phyloP scores from a whole-genome alignment of 23 tunicate species.

The Oikopleura albicans region DNA sequence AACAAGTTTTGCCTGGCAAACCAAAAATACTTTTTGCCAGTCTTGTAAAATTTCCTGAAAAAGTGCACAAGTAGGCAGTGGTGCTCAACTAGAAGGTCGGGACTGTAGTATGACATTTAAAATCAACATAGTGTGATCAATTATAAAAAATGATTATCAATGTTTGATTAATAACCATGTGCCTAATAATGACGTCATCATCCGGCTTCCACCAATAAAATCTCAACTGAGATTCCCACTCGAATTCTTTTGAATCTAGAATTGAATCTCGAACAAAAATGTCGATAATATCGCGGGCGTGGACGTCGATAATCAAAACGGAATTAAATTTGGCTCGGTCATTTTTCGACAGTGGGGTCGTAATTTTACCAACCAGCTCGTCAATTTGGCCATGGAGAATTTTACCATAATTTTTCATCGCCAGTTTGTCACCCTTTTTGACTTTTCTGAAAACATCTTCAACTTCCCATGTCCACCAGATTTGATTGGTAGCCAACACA shows the following conservation, averaged over 20 bases:
- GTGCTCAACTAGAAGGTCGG: no score
- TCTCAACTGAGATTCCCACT: constrained; percentile 95
- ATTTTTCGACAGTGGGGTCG: constrained; percentile 41
- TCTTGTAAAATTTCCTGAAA: no score
- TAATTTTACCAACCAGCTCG: constrained; percentile 51
- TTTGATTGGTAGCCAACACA: constrained; percentile 84
- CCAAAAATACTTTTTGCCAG: no score
- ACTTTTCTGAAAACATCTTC: constrained; percentile 83
- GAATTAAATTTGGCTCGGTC: constrained; percentile 67
- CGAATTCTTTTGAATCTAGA: constrained; percentile 80
- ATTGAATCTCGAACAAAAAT: constrained; percentile 76
- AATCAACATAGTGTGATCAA: no score
- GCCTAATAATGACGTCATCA: constrained; percentile 63
- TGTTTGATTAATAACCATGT: no score
- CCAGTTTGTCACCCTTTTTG: constrained; percentile 57
- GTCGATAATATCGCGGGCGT: constrained; percentile 90
- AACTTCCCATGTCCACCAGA: constrained; percentile 99
- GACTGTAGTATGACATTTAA: no score
- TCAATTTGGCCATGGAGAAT: constrained; percentile 75
- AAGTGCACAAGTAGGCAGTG: no score
- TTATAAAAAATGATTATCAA: no score
- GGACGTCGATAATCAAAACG: constrained; percentile 83
- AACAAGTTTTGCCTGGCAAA: no score
- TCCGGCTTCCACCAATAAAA: constrained; percentile 76
- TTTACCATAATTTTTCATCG: constrained; percentile 68